A percentile compares a stretch with the other conserved stretches of the same genome.
Evolutionary conservation across 2,888 invertebrate species (phyloP).

Genomic region (Epistrophe eligans): DNA sequence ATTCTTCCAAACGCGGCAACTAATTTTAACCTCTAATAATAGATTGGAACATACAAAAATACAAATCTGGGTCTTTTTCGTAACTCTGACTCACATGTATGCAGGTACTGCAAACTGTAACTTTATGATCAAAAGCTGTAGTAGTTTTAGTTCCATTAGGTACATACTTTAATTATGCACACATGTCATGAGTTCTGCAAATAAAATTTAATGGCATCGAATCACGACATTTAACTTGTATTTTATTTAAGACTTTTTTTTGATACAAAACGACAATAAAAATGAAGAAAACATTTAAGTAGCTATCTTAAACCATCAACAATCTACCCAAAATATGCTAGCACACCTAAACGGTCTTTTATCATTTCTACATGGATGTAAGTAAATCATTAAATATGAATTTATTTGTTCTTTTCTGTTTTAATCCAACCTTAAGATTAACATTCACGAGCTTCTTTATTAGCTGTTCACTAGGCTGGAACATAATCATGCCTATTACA

Average conservation of each 20-base stretch:
- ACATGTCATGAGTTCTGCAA: not conserved
- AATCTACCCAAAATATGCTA: not conserved
- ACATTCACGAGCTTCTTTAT: constrained; percentile 11
- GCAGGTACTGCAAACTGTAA: no score
- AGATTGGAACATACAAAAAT: no score
- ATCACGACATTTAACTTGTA: not conserved
- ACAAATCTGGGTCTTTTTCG: no score
- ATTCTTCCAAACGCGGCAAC: no score
- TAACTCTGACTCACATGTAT: no score
- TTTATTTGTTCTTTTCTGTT: constrained; percentile 1
- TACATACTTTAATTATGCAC: not conserved
- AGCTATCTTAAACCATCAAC: not conserved
- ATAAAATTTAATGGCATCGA: not conserved
- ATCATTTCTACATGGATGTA: not conserved
- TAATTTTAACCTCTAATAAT: no score
- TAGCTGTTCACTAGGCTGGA: constrained; percentile 32
- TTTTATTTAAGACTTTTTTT: not conserved
- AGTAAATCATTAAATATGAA: constrained; percentile 7
- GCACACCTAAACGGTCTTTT: constrained; percentile 5
- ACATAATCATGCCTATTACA: constrained; percentile 13
- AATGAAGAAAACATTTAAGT: no score
- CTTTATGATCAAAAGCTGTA: no score
- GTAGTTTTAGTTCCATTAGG: not conserved
- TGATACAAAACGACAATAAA: not conserved
- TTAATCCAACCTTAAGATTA: constrained; percentile 4